phyloP scores from a whole-genome alignment of 2,113 vertebrate species.

The Heteronetta atricapilla region DNA sequence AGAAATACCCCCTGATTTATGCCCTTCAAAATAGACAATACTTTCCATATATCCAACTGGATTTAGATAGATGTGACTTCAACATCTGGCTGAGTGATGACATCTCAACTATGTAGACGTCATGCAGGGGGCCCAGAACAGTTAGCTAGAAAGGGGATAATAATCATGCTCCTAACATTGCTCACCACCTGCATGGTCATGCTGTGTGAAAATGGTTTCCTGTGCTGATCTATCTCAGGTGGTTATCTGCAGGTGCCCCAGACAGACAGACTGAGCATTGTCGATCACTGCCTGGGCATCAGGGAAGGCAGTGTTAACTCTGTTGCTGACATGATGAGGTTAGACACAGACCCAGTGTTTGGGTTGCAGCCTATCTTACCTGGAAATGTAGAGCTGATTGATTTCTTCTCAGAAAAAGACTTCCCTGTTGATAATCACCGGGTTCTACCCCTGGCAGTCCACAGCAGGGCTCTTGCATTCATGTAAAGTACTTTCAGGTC shows the following conservation, averaged over 20 bases:
- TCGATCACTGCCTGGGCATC: conserved; percentile 15
- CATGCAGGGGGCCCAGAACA: conserved; percentile 40
- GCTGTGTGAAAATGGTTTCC: conserved; percentile 63
- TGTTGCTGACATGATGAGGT: background rate
- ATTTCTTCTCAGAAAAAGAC: background rate
- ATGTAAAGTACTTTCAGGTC: background rate
- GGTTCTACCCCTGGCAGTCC: background rate
- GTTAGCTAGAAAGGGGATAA: conserved; percentile 44
- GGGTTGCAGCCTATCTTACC: background rate
- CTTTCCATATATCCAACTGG: conserved; percentile 40
- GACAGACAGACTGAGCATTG: conserved; percentile 12
- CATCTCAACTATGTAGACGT: conserved; percentile 54
- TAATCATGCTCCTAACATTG: conserved; percentile 41
- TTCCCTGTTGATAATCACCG: background rate
- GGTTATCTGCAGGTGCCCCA: conserved; percentile 56
- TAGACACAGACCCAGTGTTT: background rate
- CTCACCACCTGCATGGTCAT: conserved; percentile 51
- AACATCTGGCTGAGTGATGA: conserved; percentile 75
- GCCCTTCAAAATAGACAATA: conserved; percentile 31
- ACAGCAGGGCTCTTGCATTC: background rate
- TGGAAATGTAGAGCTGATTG: background rate
- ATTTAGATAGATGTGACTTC: conserved; percentile 55
- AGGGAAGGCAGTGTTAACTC: background rate
- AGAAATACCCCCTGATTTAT: conserved; percentile 70
- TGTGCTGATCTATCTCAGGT: conserved; percentile 65